Evolutionary conservation across 2,888 invertebrate genomes (phyloP).

Genomic region (Apantesis nais): DNA sequence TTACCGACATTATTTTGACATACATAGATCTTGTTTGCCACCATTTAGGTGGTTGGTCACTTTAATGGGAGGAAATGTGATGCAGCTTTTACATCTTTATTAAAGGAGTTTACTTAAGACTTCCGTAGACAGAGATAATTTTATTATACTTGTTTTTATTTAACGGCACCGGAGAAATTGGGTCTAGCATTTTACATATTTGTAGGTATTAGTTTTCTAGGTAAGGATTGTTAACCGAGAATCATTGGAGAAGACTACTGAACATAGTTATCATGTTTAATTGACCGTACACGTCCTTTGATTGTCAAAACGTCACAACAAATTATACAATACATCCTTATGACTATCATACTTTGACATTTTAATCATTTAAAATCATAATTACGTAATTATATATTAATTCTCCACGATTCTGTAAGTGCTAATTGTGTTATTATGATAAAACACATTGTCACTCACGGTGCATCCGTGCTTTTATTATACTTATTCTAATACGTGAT

Average conservation of each 20-base stretch:
- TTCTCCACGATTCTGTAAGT: neutral
- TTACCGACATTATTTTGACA: neutral
- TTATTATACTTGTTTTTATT: neutral
- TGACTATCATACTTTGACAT: conserved; percentile 7
- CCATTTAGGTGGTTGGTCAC: neutral
- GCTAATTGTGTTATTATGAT: neutral
- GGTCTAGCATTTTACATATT: neutral
- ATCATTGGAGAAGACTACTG: neutral
- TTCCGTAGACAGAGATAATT: neutral
- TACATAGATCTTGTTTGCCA: neutral
- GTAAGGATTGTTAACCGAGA: neutral
- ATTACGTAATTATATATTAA: too few relatives aligned
- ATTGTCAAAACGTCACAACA: neutral
- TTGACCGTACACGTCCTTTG: neutral
- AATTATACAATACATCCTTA: neutral
- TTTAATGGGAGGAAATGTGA: neutral
- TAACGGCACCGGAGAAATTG: neutral
- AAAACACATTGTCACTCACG: too few relatives aligned
- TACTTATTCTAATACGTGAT: too few relatives aligned
- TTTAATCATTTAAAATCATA: conserved; percentile 8
- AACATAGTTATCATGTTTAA: neutral
- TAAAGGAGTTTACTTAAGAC: neutral
- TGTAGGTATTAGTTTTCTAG: neutral
- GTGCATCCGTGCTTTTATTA: too few relatives aligned
- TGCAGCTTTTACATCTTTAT: neutral